Base-by-base conservation (phyloP, 1,140 invertebrate genomes). In the Microplitis mediator region DNA sequence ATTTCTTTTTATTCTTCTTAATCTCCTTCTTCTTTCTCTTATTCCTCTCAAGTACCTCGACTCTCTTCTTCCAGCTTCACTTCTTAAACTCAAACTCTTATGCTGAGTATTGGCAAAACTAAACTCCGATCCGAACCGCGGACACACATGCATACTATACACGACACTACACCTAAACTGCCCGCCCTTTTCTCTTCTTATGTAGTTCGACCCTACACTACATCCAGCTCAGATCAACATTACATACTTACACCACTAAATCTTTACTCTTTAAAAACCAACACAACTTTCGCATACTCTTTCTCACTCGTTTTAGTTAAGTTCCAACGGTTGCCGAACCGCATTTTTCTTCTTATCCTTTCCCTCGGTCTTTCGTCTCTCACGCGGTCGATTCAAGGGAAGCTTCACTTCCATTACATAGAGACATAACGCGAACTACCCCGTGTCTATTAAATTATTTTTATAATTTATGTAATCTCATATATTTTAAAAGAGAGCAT, bases 281-380 rank as follows among this genome's bases (percentile, higher is more conserved):
- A 23, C 23, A 23, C 23, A 23, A 23, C 23, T 23, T 23, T 51
- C 45, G 14, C 52, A 56, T 5, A 16, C 52, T 56, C 52, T n/a
- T 56, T 23, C n/a, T 56, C 52, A 14, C 16, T 56, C 16, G n/a
- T 14, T 23, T 56, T 56, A 6, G 60, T 35, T 23, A 31, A 45
- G 61, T 58, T 71, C 69, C 61, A 34, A 32, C 50, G 50, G 32
- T 50, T 45, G 69, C 14, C 34, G 32, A 71, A 71, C 69, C 62
- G 61, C 69, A 71, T 71, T 71, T 65, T 65, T 71, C 62, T 63
- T 32, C 9, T 52, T 63, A 52, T 54, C 45, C 39, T 51, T 68
- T 68, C 50, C n/a, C 34, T 13, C 69, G 52, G 58, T 36, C 61
- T 62, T 71, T 72, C 64, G 71, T 54, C 51, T 54, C 52, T 54